Conservation (phyloP, 2,113 vertebrate species). For the Empidonax traillii region DNA sequence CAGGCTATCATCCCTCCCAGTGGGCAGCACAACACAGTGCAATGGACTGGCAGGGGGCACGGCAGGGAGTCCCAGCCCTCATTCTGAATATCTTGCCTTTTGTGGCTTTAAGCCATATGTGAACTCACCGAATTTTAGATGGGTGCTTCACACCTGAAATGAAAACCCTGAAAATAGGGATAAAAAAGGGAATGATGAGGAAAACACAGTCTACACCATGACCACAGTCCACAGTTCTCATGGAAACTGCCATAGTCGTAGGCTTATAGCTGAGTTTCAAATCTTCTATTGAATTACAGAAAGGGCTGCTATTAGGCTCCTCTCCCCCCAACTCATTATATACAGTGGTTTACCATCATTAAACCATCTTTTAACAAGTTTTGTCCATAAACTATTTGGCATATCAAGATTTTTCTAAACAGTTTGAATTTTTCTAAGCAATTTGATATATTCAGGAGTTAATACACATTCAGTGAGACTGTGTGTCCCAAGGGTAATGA, state of each 20-base stretch:
- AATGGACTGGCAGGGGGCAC: not conserved
- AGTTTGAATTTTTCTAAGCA: not conserved
- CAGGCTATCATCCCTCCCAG: not conserved
- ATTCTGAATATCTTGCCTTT: not conserved
- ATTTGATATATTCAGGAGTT: not conserved
- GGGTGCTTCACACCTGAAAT: not conserved
- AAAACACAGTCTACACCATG: not conserved
- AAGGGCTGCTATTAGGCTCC: not conserved
- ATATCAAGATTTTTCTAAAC: not conserved
- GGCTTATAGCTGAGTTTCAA: conserved; percentile 9
- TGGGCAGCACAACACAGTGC: not conserved
- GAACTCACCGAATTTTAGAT: not conserved
- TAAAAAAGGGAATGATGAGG: not conserved
- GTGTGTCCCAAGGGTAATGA: not conserved
- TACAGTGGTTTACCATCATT: not conserved
- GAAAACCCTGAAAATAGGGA: not conserved
- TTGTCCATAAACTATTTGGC: not conserved
- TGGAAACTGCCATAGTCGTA: not conserved
- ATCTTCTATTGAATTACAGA: conserved; percentile 36
- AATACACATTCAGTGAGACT: not conserved
- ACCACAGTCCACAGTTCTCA: not conserved
- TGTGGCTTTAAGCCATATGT: not conserved
- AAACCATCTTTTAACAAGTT: not conserved
- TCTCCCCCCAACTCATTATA: not conserved
- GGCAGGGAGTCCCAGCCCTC: not conserved